A percentile compares a stretch with the other conserved stretches of the same genome.
phyloP scores from a whole-genome alignment of 2,113 vertebrate genomes.

The Pithys albifrons region DNA sequence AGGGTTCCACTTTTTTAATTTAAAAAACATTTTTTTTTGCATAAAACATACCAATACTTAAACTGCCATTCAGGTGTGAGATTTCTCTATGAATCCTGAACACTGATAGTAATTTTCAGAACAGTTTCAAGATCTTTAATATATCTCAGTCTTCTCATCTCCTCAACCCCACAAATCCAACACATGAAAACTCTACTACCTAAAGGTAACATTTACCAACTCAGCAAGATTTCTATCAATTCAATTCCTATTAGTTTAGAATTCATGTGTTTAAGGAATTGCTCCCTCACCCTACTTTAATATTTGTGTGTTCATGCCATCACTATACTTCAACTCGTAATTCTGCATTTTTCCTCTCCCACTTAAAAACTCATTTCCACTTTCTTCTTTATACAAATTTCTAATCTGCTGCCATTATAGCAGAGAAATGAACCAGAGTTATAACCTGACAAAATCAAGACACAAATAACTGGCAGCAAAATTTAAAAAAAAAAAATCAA shows the following conservation, averaged over 20 bases:
- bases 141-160: not conserved
- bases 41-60: not conserved
- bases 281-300: not conserved
- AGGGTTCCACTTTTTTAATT: not conserved
- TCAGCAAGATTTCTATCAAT: not conserved
- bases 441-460: not conserved
- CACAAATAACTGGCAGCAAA: not conserved
- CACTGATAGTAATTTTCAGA: not conserved
- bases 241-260: not conserved
- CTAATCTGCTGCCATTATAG: not conserved
- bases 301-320: not conserved
- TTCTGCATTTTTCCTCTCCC: not conserved
- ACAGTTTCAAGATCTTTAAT: not conserved
- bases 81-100: not conserved
- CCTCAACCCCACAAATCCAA: not conserved
- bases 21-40: not conserved
- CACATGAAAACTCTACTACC: not conserved
- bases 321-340: not conserved
- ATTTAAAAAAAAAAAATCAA: not conserved
- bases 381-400: not conserved
- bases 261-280: not conserved
- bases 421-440: not conserved
- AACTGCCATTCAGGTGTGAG: not conserved
- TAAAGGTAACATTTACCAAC: not conserved
- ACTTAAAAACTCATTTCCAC: not conserved